Base-by-base conservation (phyloP, 2,888 invertebrate species). In the Camptogramma bilineatum region DNA sequence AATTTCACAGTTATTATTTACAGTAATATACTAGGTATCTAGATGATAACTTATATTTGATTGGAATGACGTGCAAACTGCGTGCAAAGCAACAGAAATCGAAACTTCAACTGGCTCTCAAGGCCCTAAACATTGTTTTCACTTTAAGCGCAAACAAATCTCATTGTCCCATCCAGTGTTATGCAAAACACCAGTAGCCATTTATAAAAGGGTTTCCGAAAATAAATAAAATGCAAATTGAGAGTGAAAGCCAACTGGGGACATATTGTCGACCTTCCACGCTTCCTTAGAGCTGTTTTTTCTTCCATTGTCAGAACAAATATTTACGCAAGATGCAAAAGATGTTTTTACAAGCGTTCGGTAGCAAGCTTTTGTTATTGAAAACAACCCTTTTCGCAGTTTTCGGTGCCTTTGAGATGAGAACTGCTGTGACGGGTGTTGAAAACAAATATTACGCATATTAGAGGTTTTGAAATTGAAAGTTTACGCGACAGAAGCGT, bases 251-350 rank as follows among this genome's bases (percentile, higher is more conserved):
- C 85, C 90, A 87, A 86, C 84, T 89, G 88, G 85, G 74, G 70
- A 84, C 89, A 86, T 81, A 90, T 88, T 90, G 91, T 87, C 71
- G 74, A 74, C 71, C 79, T 86, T 85, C 7, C 87, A 89, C 88
- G 88, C 88, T 86, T 87, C 87, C 86, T 83, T 76, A 75, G 68
- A 66, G 66, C 86, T 81, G 17, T 61, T 61, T 61, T 61, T 61
- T 59, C 39, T 34, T 9, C 18, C 48, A 85, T 91, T 88, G 87
- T 87, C 53, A 70, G 70, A 70, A 87, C 88, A 90, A 93, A 92
- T 93, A 93, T 93, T 93, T 91, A 92, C 88, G 87, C 86, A 73
- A 74, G 75, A 91, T 93, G 93, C 93, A 92, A 92, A 93, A 91
- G 79, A 87, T 82, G 84, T 91, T 92, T 92, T 91, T 88, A 84